Percentiles rank a stretch among this genome's conserved stretches.
phyloP scores from a whole-genome alignment of 2,797 vertebrate genomes.

The Falco concolor region DNA sequence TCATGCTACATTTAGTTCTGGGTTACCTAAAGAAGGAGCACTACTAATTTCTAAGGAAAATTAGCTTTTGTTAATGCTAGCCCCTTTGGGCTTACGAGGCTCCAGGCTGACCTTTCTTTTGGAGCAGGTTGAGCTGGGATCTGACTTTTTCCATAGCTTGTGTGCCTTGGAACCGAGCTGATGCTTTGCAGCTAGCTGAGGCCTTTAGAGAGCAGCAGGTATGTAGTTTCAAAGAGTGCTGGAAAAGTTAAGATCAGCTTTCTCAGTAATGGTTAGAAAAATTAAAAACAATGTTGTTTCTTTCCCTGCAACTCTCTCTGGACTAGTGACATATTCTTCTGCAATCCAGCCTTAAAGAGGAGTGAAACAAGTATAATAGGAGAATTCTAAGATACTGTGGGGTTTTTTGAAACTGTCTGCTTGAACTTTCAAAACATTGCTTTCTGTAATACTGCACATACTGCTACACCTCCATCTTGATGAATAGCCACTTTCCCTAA shows the following conservation, averaged over 20 bases:
- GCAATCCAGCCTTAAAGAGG: neutral
- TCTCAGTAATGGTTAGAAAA: constrained; percentile 1
- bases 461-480: neutral
- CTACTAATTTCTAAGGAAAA: constrained; percentile 4
- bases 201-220: constrained; percentile 7
- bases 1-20: neutral
- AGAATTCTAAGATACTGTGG: neutral
- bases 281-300: neutral
- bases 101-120: constrained; percentile 16
- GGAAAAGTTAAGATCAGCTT: constrained; percentile 1
- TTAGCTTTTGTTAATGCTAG: neutral
- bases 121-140: neutral
- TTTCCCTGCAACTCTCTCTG: neutral
- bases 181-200: constrained; percentile 1
- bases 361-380: neutral
- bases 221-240: neutral
- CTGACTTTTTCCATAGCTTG: constrained; percentile 14
- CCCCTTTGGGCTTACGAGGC: neutral
- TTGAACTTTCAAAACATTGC: neutral
- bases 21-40: neutral
- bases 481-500: neutral
- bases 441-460: neutral
- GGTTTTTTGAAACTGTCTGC: neutral
- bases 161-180: constrained; percentile 20
- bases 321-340: neutral